A percentile compares a stretch with the other conserved stretches of the same genome.
Conservation (phyloP, 2,888 invertebrate species). For the Ferrisia virgata region DNA sequence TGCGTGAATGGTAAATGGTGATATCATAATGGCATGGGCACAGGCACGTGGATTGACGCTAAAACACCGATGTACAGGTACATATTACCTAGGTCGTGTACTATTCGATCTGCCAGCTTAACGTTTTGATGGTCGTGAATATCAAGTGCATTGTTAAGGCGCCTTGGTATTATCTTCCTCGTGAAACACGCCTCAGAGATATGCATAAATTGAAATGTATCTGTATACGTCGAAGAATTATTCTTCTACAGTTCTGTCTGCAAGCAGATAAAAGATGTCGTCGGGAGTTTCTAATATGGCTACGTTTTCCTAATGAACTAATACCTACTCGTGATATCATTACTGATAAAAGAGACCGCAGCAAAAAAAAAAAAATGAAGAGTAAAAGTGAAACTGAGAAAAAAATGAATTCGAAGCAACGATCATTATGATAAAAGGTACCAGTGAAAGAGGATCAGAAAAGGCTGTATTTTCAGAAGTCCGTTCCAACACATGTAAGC, state of each 20-base stretch:
- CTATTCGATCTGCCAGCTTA: background rate
- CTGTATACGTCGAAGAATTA: background rate
- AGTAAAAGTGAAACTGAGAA: too few species aligned
- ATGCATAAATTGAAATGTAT: background rate
- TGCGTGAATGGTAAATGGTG: background rate
- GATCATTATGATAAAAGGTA: too few species aligned
- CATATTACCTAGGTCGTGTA: background rate
- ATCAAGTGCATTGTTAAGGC: conserved; percentile 14
- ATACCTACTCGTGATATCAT: too few species aligned
- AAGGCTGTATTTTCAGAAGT: too few species aligned
- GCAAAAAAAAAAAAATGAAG: background rate
- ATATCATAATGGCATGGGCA: background rate
- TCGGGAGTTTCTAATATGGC: background rate
- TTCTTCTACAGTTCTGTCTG: background rate
- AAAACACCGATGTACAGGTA: background rate
- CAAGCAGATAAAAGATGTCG: background rate
- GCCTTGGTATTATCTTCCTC: background rate
- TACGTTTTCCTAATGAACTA: background rate
- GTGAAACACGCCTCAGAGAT: background rate
- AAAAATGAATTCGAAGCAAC: too few species aligned
- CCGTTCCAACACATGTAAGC: too few species aligned
- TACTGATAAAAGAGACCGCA: background rate
- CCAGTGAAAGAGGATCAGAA: too few species aligned
- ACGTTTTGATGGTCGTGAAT: background rate
- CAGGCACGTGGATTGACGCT: background rate